A percentile compares a stretch with the other conserved stretches of the same genome.
These are phyloP conservation scores for Lypha dubia DNA, from an alignment of 2,888 invertebrate genomes.

Conservation along the genomic window DNA sequence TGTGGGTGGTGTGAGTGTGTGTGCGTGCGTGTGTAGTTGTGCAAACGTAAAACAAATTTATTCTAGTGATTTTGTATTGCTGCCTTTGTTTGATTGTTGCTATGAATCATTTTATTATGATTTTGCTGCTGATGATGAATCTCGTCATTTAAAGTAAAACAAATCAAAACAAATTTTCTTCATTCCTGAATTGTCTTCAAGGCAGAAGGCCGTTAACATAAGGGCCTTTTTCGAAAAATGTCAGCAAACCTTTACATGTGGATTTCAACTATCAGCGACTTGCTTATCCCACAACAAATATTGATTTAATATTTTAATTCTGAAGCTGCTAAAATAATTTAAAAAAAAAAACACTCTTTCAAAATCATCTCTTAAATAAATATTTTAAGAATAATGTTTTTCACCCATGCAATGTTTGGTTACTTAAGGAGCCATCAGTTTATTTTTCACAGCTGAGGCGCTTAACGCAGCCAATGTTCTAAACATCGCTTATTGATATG, in stretches of 20 bases:
- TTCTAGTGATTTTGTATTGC: constrained; percentile 32
- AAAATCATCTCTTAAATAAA: background rate
- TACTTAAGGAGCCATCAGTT: too few relatives aligned
- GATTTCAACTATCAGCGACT: too few relatives aligned
- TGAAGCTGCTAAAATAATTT: too few relatives aligned
- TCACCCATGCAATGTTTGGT: too few relatives aligned
- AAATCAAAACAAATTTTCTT: constrained; percentile 7
- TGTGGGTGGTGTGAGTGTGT: background rate
- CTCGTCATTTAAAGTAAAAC: constrained; percentile 10
- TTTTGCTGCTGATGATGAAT: constrained; percentile 9
- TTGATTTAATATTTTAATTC: too few relatives aligned
- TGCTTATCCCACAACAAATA: too few relatives aligned
- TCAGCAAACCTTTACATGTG: background rate
- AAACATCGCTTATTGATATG: too few relatives aligned
- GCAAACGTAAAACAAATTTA: constrained; percentile 24
- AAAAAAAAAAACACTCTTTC: background rate
- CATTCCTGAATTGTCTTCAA: background rate
- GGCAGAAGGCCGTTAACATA: background rate
- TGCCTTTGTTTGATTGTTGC: constrained; percentile 20
- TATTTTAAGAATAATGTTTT: too few relatives aligned
- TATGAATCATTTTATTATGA: constrained; percentile 43
- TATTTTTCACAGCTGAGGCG: too few relatives aligned
- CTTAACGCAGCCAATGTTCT: too few relatives aligned
- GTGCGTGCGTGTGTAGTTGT: background rate
- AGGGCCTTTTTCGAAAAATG: background rate